Evolutionary conservation across 2,888 invertebrate genomes (phyloP).

Genomic region (Lepeophtheirus nordmannii): DNA sequence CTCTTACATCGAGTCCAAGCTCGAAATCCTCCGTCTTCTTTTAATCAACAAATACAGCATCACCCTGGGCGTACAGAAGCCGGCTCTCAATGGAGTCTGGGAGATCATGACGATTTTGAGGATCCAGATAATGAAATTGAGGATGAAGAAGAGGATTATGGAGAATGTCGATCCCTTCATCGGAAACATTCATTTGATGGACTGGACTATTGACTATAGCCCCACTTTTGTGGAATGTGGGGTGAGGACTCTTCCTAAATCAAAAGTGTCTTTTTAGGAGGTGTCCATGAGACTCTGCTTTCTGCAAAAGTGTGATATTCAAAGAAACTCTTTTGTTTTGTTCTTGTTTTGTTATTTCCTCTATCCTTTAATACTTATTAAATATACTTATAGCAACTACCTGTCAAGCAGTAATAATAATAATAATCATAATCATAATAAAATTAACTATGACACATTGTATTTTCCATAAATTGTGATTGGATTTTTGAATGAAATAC

Average conservation of each 20-base stretch:
- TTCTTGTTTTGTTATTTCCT: not conserved
- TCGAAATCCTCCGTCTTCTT: not conserved
- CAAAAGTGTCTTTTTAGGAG: not conserved
- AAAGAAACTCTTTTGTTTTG: not conserved
- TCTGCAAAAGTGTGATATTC: not conserved
- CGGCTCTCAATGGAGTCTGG: slow-evolving; percentile 3
- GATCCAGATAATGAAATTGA: not conserved
- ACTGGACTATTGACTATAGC: slow-evolving; percentile 5
- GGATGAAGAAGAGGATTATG: not conserved
- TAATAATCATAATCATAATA: no score
- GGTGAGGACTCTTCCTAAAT: not conserved
- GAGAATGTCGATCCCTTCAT: not conserved
- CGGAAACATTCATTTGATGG: not conserved
- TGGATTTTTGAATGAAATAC: no score
- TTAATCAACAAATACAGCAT: not conserved
- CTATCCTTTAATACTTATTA: no score
- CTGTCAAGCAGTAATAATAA: no score
- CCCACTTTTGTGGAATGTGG: slow-evolving; percentile 3
- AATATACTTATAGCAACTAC: no score
- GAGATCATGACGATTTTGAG: not conserved
- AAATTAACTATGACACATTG: no score
- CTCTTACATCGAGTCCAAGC: not conserved
- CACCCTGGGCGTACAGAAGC: not conserved
- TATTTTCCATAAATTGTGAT: no score
- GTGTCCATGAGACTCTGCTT: not conserved